Conservation (phyloP, 2,888 invertebrate genomes). For the Cantharis flavilabris region DNA sequence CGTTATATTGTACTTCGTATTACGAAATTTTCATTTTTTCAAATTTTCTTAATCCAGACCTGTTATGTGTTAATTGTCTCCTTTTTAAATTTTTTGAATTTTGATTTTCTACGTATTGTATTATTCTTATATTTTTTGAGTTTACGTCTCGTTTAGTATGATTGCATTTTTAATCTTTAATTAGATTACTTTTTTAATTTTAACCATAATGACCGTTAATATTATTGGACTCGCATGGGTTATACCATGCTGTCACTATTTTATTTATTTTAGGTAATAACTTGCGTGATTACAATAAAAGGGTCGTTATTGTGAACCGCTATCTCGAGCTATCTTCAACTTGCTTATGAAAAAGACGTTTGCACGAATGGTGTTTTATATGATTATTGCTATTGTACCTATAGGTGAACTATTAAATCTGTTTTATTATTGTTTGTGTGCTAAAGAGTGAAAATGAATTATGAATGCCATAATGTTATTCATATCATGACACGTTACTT, state of each 20-base stretch:
- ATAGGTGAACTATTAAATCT: slow-evolving; percentile 4
- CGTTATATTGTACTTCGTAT: too few species aligned
- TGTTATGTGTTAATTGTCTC: too few species aligned
- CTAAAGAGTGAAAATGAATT: slow-evolving; percentile 11
- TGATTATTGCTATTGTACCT: slow-evolving; percentile 3
- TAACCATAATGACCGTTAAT: neutral
- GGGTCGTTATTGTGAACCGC: neutral
- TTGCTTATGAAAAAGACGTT: neutral
- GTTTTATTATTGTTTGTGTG: slow-evolving; percentile 7
- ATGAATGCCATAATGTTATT: slow-evolving; percentile 12
- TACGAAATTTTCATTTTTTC: too few species aligned
- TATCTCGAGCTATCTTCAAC: neutral
- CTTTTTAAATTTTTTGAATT: too few species aligned
- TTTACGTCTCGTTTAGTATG: neutral
- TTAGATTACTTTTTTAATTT: neutral
- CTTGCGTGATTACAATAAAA: neutral
- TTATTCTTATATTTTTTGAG: too few species aligned
- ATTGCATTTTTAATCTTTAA: neutral
- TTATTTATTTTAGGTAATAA: neutral
- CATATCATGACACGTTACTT: slow-evolving; percentile 6
- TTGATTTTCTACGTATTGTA: too few species aligned
- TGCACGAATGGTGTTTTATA: neutral
- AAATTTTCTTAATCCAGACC: too few species aligned
- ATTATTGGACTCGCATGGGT: neutral
- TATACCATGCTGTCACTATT: neutral